Evolutionary conservation across 2,113 vertebrate genomes (phyloP).

Genomic region (Patagioenas fasciata): DNA sequence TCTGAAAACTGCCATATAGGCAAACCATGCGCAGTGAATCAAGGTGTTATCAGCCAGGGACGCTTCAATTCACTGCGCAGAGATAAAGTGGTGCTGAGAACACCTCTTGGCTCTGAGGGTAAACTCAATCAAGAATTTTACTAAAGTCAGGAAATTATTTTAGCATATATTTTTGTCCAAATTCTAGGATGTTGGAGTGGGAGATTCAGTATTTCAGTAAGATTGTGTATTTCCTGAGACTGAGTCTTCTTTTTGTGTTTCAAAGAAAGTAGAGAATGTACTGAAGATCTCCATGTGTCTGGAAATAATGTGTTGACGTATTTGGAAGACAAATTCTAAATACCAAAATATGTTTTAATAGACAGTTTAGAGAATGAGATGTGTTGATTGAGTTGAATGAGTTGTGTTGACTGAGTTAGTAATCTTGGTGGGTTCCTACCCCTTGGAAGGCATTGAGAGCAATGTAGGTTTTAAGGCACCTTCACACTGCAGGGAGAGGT

Average conservation of each 20-base stretch:
- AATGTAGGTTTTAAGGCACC: neutral
- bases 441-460: neutral
- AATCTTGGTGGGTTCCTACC: neutral
- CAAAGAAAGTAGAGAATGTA: neutral
- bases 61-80: neutral
- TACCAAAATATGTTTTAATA: neutral
- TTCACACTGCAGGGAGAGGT: neutral
- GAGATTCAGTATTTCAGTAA: neutral
- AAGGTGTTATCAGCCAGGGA: neutral
- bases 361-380: neutral
- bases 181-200: neutral
- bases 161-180: neutral
- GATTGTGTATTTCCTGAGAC: neutral
- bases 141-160: neutral
- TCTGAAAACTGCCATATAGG: neutral
- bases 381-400: too few species aligned
- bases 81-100: constrained; percentile 5
- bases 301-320: neutral
- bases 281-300: neutral
- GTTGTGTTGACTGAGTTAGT: neutral
- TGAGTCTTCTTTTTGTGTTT: neutral
- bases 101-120: neutral
- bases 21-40: neutral
- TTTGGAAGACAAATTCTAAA: neutral
- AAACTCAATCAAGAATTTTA: constrained; percentile 8